Conservation (phyloP, 2,888 invertebrate species). For the Morinoia aosen region DNA sequence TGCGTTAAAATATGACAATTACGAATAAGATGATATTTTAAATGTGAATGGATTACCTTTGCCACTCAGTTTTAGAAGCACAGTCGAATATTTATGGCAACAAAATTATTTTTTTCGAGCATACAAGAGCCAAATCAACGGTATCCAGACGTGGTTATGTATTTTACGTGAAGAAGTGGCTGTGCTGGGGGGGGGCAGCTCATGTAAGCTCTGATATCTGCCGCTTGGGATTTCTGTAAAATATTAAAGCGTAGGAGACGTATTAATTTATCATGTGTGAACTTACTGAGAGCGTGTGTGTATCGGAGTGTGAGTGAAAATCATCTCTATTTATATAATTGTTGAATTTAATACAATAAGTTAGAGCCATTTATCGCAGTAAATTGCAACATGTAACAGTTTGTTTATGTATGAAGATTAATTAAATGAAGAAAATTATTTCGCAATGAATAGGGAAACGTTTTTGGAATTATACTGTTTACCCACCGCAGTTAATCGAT, state of each 20-base stretch:
- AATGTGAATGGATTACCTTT: background rate
- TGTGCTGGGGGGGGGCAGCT: background rate
- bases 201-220: background rate
- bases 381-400: background rate
- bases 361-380: background rate
- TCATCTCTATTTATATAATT: background rate
- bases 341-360: background rate
- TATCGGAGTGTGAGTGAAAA: background rate
- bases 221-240: slow-evolving; percentile 34
- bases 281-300: slow-evolving; percentile 1
- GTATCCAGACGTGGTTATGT: background rate
- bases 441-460: background rate
- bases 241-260: slow-evolving; percentile 25
- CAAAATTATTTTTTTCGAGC: background rate
- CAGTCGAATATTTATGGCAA: background rate
- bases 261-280: slow-evolving; percentile 46
- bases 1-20: background rate
- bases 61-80: background rate
- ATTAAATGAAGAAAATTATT: background rate
- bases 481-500: background rate
- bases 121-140: background rate
- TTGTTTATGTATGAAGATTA: background rate
- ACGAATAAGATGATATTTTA: background rate
- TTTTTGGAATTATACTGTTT: background rate
- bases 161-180: background rate